Evolutionary conservation across 1,140 invertebrate genomes (phyloP).

Genomic region (Zaprionus lachaisei): DNA sequence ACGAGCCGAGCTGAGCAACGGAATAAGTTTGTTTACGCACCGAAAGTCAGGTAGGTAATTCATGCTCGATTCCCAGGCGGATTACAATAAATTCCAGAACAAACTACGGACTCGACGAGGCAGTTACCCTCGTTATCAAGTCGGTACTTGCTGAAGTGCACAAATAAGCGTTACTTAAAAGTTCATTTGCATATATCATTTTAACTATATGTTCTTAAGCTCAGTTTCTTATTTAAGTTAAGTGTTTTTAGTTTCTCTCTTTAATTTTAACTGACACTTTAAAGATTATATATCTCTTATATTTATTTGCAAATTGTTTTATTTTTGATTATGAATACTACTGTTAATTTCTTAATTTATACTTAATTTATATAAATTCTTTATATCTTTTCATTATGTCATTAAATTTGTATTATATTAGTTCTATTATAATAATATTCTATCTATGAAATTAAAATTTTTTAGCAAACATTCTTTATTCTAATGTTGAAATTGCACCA

Average conservation of each 20-base stretch:
- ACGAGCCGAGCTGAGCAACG: constrained; percentile 17
- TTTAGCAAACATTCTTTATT: neutral
- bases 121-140: constrained; percentile 8
- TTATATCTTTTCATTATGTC: neutral
- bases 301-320: too few relatives aligned
- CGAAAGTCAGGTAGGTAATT: constrained; percentile 40
- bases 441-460: neutral
- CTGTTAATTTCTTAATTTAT: neutral
- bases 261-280: neutral
- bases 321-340: neutral
- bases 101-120: neutral
- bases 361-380: neutral
- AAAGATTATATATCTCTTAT: neutral
- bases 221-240: neutral
- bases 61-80: constrained; percentile 42
- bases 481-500: neutral
- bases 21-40: constrained; percentile 40
- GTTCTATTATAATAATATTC: too few relatives aligned
- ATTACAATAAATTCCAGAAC: constrained; percentile 26
- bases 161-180: neutral
- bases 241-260: too few relatives aligned
- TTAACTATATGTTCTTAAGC: neutral
- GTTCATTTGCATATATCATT: neutral
- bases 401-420: neutral
- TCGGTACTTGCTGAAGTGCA: neutral